These are phyloP conservation scores for Bombus turneri DNA, from an alignment of 1,140 invertebrate species.

Conservation along the genomic window DNA sequence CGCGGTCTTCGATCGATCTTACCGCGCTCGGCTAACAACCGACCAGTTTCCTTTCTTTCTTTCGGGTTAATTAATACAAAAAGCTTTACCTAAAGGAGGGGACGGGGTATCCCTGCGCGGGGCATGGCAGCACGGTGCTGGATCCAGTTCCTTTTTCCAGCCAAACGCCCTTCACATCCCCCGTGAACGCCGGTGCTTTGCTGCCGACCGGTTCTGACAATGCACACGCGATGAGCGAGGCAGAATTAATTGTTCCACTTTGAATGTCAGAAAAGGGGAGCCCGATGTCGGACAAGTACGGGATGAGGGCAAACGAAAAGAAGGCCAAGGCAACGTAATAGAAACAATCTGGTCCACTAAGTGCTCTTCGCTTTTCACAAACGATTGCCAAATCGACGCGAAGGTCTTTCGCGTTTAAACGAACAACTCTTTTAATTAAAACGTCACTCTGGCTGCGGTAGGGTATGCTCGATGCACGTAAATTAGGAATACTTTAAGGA, in stretches of 20 bases:
- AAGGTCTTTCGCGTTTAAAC: background rate
- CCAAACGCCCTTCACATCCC: conserved; percentile 79
- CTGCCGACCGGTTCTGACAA: conserved; percentile 83
- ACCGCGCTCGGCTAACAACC: background rate
- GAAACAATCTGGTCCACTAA: conserved; percentile 40
- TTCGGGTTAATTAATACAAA: background rate
- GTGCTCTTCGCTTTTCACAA: conserved; percentile 20
- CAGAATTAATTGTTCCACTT: conserved; percentile 44
- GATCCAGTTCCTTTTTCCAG: conserved; percentile 75
- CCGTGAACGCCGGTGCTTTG: conserved; percentile 82
- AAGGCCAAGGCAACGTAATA: conserved; percentile 73
- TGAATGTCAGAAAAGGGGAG: conserved; percentile 84
- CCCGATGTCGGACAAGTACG: conserved; percentile 77
- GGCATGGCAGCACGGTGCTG: conserved; percentile 75
- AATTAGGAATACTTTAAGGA: background rate
- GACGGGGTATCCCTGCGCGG: conserved; percentile 78
- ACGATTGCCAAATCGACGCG: conserved; percentile 14
- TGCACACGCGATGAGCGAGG: conserved; percentile 45
- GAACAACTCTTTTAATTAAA: background rate
- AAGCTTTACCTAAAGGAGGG: conserved; percentile 74
- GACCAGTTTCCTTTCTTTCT: too few species aligned
- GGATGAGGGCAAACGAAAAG: conserved; percentile 81
- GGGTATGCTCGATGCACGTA: too few species aligned
- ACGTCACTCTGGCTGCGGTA: too few species aligned
- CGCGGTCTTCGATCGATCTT: background rate